Conservation (phyloP, 2,888 invertebrate species). For the Pomacea canaliculata region DNA sequence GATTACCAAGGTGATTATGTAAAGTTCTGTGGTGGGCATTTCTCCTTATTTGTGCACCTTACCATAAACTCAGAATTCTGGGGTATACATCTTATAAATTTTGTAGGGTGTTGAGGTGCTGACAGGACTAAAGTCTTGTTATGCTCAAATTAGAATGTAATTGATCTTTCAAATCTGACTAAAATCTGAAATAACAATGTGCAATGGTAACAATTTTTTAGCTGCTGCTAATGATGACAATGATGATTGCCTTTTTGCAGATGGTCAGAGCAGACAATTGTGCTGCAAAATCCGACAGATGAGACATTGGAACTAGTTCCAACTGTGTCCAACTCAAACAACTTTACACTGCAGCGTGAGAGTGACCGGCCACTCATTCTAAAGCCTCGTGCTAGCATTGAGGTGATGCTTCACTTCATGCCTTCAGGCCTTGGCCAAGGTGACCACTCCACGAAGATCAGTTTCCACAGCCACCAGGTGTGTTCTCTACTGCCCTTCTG, state of each 20-base stretch:
- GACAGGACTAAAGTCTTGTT: too few species aligned
- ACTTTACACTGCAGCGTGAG: conserved; percentile 65
- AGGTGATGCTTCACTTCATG: conserved; percentile 66
- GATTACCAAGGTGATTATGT: too few species aligned
- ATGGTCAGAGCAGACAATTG: conserved; percentile 62
- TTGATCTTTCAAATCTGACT: too few species aligned
- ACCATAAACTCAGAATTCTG: too few species aligned
- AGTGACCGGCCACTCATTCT: conserved; percentile 59
- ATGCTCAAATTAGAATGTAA: too few species aligned
- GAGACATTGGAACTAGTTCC: conserved; percentile 63
- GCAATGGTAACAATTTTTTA: too few species aligned
- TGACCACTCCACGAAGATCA: conserved; percentile 63
- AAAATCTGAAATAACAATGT: too few species aligned
- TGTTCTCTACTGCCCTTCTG: background rate
- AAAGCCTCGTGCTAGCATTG: conserved; percentile 48
- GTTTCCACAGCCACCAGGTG: conserved; percentile 67
- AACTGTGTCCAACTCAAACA: conserved; percentile 65
- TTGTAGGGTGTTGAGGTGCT: too few species aligned
- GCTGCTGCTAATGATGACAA: background rate
- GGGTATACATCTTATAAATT: too few species aligned
- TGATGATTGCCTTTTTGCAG: conserved; percentile 35
- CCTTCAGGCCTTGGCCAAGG: conserved; percentile 66
- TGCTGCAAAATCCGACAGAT: conserved; percentile 66
- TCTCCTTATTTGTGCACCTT: too few species aligned
- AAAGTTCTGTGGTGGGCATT: too few species aligned